A percentile compares a stretch with the other conserved stretches of the same genome.
Evolutionary conservation across 2,113 vertebrate species (phyloP).

Genomic region (Urocitellus parryii): DNA sequence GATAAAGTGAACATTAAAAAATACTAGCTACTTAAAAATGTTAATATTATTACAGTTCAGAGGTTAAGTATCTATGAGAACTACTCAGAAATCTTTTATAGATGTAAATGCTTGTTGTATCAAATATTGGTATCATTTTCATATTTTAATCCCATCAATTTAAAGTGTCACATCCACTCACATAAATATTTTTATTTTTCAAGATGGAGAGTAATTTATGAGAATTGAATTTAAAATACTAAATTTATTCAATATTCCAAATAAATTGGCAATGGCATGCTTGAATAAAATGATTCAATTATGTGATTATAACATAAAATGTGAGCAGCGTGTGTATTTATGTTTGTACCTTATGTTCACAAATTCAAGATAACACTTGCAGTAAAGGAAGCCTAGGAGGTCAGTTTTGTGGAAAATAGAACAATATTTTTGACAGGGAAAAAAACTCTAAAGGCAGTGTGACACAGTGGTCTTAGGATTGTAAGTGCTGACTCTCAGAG

Average conservation of each 20-base stretch:
- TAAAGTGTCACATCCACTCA: neutral
- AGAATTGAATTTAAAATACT: constrained; percentile 48
- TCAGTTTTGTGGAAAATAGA: constrained; percentile 27
- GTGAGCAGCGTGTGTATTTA: constrained; percentile 48
- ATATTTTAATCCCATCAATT: constrained; percentile 26
- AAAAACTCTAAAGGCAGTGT: neutral
- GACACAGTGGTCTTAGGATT: neutral
- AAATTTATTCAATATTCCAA: neutral
- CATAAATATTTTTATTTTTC: constrained; percentile 35
- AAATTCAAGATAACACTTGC: constrained; percentile 16
- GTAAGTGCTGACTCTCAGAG: neutral
- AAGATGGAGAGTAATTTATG: constrained; percentile 30
- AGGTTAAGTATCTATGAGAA: neutral
- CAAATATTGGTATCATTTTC: constrained; percentile 45
- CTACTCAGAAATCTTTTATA: neutral
- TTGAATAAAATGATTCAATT: constrained; percentile 44
- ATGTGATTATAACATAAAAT: constrained; percentile 46
- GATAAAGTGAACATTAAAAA: neutral
- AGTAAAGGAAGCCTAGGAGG: neutral
- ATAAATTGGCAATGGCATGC: constrained; percentile 16
- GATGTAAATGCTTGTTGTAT: neutral
- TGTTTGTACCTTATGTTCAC: constrained; percentile 60
- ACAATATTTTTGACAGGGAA: constrained; percentile 43
- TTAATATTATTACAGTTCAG: neutral
- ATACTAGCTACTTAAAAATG: constrained; percentile 12